Evolutionary conservation across 2,888 invertebrate species (phyloP), one percentile per base, ranked within the genome.

Genomic region (Agrenia bidenticulata): DNA sequence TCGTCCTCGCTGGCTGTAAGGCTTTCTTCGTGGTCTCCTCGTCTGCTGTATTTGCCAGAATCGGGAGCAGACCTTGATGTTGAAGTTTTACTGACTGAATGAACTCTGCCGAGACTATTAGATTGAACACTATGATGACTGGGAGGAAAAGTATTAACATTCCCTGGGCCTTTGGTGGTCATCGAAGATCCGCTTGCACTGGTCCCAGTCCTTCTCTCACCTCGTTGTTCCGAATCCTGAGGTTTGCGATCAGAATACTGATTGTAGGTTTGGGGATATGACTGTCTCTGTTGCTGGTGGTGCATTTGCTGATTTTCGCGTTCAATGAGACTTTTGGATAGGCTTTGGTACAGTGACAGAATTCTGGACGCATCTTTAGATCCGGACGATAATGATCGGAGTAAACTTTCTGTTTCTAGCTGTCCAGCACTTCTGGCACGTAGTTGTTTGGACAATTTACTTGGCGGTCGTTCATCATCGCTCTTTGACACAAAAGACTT

Each of bases 401-500:
- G 72, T 56, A 76, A 69, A 66, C 63, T 74, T 61, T 74, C 73
- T 24, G 76, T 72, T 60, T 76, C 76, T 54, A 76, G 59, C 24
- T 73, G 72, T 59, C 74, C 75, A 19, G 75, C 74, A 69, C 75
- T 75, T 50, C 76, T 66, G 42, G 76, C 76, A 21, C 76, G 66
- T 37, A 72, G 73, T 39, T 76, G 73, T 50, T 75, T 72, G 5
- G 73, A 73, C 56, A 76, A 67, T 67, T 72, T 73, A 50, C 69
- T 69, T 17, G 73, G 73, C 17, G 76, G 74, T 54, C 76, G 64
- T 63, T 76, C 76, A 64, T 76, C 76, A 60, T 76, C 76, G 66
- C 76, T 76, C 61, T 76, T 76, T 11, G 70, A 70, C 61, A 76
- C 76, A 64, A 76, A 76, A 61, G 74, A 75, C 69, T 76, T 76